Conservation (phyloP, 2,888 invertebrate species). For the Hyposoter dolosus region DNA sequence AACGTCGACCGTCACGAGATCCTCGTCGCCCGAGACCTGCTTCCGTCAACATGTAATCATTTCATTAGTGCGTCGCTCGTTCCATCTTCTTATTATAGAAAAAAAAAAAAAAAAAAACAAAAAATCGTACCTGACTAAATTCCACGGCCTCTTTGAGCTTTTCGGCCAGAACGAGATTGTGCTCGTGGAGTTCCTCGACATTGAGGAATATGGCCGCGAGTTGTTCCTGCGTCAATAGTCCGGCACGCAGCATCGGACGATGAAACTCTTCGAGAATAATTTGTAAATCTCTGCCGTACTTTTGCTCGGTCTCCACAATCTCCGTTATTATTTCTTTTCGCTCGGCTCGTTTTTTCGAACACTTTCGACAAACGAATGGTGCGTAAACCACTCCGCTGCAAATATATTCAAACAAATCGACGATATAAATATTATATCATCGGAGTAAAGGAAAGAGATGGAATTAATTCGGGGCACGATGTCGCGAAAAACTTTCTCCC, state of each 20-base stretch:
- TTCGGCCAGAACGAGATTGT: slow-evolving; percentile 94
- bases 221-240: slow-evolving; percentile 95
- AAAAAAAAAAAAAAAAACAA: neutral
- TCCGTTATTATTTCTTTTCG: slow-evolving; percentile 97
- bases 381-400: slow-evolving; percentile 89
- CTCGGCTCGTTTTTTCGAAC: slow-evolving; percentile 94
- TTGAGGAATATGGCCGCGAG: slow-evolving; percentile 96
- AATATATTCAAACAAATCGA: slow-evolving; percentile 32
- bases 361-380: slow-evolving; percentile 94
- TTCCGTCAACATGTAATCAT: neutral
- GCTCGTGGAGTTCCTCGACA: slow-evolving; percentile 95
- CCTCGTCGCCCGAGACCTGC: slow-evolving; percentile 87
- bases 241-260: slow-evolving; percentile 96
- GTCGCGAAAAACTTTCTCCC: slow-evolving; percentile 69
- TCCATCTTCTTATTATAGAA: neutral
- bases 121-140: slow-evolving; percentile 87
- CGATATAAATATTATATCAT: neutral
- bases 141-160: slow-evolving; percentile 95
- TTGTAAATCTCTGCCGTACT: slow-evolving; percentile 96
- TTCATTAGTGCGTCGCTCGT: neutral
- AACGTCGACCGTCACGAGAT: slow-evolving; percentile 94
- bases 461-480: slow-evolving; percentile 8
- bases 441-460: slow-evolving; percentile 9
- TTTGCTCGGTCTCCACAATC: slow-evolving; percentile 98
- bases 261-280: slow-evolving; percentile 97